Evolutionary conservation across 2,113 vertebrate species (phyloP), one percentile per base, ranked within the genome.

Genomic region (Nothocercus julius): DNA sequence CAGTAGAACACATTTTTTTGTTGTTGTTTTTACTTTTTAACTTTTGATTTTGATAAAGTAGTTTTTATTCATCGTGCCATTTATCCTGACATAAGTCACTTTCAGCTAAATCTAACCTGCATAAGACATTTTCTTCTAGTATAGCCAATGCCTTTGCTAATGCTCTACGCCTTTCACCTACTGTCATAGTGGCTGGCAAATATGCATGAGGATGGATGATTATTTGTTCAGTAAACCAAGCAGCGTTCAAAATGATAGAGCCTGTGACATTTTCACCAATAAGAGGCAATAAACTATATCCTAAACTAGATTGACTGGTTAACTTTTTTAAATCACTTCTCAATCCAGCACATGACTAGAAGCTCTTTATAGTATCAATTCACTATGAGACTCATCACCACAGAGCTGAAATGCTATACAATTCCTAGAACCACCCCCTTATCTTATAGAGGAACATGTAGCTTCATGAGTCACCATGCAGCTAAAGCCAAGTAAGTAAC

Each of bases 401-500:
- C 61, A 74, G 40, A 85, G 9, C 21, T 61, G 32, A 82, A 94
- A 70, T 59, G 82, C 82, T 76, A 11, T 68, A 59, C 49, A 79
- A 89, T 58, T 87, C 74, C 70, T 68, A 63, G 0, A 85, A 47
- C 40, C 85, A 91, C 66, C 25, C 62, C 82, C 20, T 27, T 92
- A 85, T 73, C 92, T 87, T 92, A 89, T 70, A 82, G 82, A 74
- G 62, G 85, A 63, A 96, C 68, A 72, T 25, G 28, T 82, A 78
- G 34, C 51, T 92, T 68, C 5, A 4, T 92, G 81, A 93, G 70
- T 91, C 93, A 91, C 87, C 74, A 82, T 34, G 61, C 25, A 85
- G 21, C 53, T 89, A 94, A 91, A 89, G 66, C 70, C 78, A 91
- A 87, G 42, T 62, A 66, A 83, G 78, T 84, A 91, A 85, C 91